Evolutionary conservation across 2,113 vertebrate genomes (phyloP).

Genomic region (Elephas maximus): DNA sequence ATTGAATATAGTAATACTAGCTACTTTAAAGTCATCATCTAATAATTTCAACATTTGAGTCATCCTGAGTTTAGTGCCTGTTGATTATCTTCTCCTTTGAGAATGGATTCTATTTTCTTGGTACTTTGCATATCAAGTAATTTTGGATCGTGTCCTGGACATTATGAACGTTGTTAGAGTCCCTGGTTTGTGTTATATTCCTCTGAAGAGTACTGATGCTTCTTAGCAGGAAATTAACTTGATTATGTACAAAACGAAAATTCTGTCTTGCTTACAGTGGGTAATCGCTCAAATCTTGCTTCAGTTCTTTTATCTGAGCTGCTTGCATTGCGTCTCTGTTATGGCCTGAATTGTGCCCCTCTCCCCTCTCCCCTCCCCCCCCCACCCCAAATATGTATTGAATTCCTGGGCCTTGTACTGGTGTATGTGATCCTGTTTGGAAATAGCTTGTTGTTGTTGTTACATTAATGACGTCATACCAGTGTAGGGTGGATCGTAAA

Average conservation of each 20-base stretch:
- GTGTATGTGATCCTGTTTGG: no score
- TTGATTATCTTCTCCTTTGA: not conserved
- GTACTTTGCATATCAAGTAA: not conserved
- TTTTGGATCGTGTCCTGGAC: not conserved
- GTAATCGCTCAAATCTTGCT: not conserved
- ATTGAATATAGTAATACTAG: not conserved
- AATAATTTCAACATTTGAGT: not conserved
- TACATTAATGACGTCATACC: no score
- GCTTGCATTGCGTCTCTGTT: not conserved
- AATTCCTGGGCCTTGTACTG: no score
- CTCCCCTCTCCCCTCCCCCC: no score
- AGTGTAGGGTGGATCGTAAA: no score
- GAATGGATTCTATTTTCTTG: not conserved
- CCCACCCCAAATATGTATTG: no score
- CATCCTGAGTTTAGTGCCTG: not conserved
- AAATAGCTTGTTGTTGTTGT: no score
- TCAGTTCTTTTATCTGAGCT: not conserved
- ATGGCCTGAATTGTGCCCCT: not conserved
- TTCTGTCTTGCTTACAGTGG: not conserved
- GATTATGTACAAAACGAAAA: not conserved
- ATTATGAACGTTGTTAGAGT: not conserved
- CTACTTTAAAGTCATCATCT: not conserved
- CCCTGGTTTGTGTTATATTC: conserved; percentile 11
- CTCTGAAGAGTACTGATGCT: not conserved
- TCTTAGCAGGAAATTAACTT: conserved; percentile 4